Base-by-base conservation (phyloP, 2,797 vertebrate species). In the Argentina silus region DNA sequence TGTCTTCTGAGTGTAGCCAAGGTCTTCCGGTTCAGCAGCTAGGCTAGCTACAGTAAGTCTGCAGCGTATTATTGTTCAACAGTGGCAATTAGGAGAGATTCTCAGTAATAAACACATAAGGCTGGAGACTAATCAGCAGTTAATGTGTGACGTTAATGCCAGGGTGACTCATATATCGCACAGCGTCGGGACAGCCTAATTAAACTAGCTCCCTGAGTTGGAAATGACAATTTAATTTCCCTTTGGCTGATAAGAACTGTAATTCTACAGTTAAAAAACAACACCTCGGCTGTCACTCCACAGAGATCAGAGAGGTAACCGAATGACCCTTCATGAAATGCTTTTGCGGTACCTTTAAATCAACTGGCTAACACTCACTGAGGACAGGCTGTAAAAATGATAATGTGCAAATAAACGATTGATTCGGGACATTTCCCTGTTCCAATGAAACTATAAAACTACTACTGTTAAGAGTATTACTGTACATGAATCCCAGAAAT, bases 181-280 rank as follows among this genome's bases (percentile, higher is more conserved):
- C 27, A 6, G 27, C 75, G 15, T 5, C 11, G 43, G 67, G n/a
- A 43, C 56, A 67, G 47, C 21, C 21, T 17, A 4, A 74, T 51
- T 75, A 12, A 67, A 44, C 57, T 42, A 12, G n/a, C n/a, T 67
- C 45, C 43, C 11, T 66, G 62, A 65, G 19, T 51, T 50, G 0
- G 21, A 70, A 71, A 74, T 9, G 56, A 53, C 66, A 47, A 70
- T 45, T 45, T 51, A 47, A 51, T 53, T 53, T 53, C 66, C 12
- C 21, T 53, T 50, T 53, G 47, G 50, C 53, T 67, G 14, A 36
- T 57, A 57, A 17, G 10, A 57, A 17, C 55, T 17, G 53, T 51
- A n/a, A 42, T 17, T n/a, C 48, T 27, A 50, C 11, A 51, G 50
- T 9, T 3, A 8, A 9, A 61, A 61, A 23, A 42, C 19, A 53